These are phyloP conservation scores for Scolopax bukidnonensis DNA, from an alignment of 2,797 vertebrate genomes.

Conservation along the genomic window DNA sequence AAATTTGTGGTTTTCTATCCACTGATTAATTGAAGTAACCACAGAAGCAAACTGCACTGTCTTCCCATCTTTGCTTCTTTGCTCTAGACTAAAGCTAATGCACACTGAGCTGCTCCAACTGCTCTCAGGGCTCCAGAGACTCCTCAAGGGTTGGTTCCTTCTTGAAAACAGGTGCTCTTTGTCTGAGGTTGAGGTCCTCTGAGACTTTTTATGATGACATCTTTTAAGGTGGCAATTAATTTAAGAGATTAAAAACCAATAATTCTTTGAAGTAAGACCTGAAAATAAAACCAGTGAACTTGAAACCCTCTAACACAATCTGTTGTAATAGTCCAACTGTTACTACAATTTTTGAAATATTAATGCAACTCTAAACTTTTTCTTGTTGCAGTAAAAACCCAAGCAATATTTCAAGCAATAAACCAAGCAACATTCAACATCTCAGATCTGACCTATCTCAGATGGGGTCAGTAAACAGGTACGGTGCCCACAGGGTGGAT, in stretches of 20 bases:
- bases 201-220: not conserved
- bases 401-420: not conserved
- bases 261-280: not conserved
- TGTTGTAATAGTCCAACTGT: not conserved
- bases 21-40: not conserved
- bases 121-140: not conserved
- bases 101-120: not conserved
- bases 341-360: not conserved
- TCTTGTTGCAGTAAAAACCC: not conserved
- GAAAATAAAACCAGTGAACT: not conserved
- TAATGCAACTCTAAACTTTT: not conserved
- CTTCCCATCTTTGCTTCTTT: not conserved
- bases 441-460: not conserved
- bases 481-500: not conserved
- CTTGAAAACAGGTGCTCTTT: not conserved
- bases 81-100: not conserved
- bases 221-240: not conserved
- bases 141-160: not conserved
- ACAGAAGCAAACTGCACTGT: not conserved
- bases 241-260: not conserved
- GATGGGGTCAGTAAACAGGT: accelerated
- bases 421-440: no score
- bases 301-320: not conserved
- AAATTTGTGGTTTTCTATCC: not conserved
- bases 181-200: not conserved